A percentile compares a stretch with the other conserved stretches of the same genome.
Evolutionary conservation across 2,113 vertebrate genomes (phyloP).

Genomic region (Menura novaehollandiae): DNA sequence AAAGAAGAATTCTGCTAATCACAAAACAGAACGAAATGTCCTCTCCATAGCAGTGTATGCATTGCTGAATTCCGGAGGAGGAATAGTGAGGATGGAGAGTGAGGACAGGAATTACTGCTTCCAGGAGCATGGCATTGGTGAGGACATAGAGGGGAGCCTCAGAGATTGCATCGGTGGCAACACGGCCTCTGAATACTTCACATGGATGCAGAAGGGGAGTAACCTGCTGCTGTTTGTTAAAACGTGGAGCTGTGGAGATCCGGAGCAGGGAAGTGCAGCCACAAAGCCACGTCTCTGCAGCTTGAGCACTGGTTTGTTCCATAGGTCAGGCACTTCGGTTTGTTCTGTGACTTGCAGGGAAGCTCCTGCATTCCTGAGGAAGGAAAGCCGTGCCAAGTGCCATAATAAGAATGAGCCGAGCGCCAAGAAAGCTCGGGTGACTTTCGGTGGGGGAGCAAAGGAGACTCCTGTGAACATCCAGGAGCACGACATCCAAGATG

Average conservation of each 20-base stretch:
- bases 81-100: slow-evolving; percentile 21
- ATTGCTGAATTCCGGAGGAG: slow-evolving; percentile 64
- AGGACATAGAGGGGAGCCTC: slow-evolving; percentile 43
- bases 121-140: not conserved
- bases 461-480: not conserved
- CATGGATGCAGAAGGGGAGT: not conserved
- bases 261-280: not conserved
- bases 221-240: slow-evolving; percentile 61
- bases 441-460: not conserved
- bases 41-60: slow-evolving; percentile 21
- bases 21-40: not conserved
- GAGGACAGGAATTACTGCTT: not conserved
- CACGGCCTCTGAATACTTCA: not conserved
- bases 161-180: not conserved
- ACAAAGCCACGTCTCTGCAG: not conserved
- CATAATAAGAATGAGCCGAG: not conserved
- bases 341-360: not conserved
- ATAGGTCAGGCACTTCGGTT: not conserved
- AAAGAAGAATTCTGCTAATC: not conserved
- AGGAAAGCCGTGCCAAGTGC: not conserved
- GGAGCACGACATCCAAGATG: not conserved
- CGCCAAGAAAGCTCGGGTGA: not conserved
- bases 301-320: slow-evolving; percentile 20
- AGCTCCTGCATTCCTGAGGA: not conserved
- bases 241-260: not conserved